Percentiles rank a stretch among this genome's conserved stretches.
These are phyloP conservation scores for Tricholaema leucomelas DNA, from an alignment of 2,113 vertebrate species.

Conservation along the genomic window DNA sequence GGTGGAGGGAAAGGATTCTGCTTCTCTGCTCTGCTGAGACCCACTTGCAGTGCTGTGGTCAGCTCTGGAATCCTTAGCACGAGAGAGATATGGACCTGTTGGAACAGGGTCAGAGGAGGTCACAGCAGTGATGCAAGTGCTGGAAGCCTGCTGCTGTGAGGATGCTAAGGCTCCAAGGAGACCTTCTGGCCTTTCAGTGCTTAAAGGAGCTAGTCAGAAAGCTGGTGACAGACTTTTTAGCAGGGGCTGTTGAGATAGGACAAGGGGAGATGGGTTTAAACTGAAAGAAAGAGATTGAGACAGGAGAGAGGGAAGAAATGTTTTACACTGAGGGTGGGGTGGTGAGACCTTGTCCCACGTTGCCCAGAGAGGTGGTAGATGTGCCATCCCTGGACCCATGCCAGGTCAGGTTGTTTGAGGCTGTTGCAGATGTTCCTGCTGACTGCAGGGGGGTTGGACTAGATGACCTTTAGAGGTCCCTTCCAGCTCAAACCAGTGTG, in stretches of 20 bases:
- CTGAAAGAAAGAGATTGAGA: neutral
- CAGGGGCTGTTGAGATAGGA: neutral
- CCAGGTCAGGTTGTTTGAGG: neutral
- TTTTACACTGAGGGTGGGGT: neutral
- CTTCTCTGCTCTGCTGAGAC: neutral
- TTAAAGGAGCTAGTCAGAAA: neutral
- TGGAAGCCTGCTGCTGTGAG: too few species aligned
- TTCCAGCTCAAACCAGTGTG: neutral
- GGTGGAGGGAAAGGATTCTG: neutral
- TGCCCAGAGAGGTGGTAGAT: neutral
- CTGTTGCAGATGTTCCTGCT: neutral
- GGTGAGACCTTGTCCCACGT: neutral
- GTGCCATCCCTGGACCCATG: neutral
- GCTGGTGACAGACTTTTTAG: neutral
- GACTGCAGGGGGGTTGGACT: neutral
- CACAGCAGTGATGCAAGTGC: too few species aligned
- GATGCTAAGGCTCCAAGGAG: neutral
- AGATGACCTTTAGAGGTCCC: neutral
- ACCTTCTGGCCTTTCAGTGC: neutral
- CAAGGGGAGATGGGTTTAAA: neutral
- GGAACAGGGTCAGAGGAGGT: too few species aligned
- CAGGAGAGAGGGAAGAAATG: neutral
- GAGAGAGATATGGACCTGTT: neutral
- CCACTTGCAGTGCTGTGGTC: neutral
- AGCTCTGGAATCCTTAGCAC: neutral